Percentiles rank a stretch among this genome's conserved stretches.
Evolutionary conservation across 2,797 vertebrate species (phyloP).

Genomic region (Anguilla obscura): DNA sequence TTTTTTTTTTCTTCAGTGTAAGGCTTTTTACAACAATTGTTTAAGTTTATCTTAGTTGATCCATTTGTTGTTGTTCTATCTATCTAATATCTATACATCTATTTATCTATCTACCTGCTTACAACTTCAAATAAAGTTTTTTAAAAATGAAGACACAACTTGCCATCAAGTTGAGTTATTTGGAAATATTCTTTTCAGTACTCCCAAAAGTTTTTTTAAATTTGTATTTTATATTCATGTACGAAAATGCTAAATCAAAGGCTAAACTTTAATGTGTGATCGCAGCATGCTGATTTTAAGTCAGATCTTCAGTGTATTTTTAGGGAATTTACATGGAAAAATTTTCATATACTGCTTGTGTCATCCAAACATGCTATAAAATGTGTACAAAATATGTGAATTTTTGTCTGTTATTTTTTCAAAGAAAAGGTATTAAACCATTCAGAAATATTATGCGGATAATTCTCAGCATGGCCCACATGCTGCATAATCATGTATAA

Average conservation of each 20-base stretch:
- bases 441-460: background rate
- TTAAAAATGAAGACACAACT: background rate
- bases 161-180: background rate
- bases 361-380: background rate
- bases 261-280: background rate
- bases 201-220: background rate
- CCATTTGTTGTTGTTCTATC: background rate
- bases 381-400: too few relatives aligned
- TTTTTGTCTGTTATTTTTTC: background rate
- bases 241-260: background rate
- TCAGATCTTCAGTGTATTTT: background rate
- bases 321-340: background rate
- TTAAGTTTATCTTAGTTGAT: constrained; percentile 23
- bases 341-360: background rate
- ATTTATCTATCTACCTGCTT: background rate
- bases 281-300: background rate
- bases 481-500: background rate
- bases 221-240: background rate
- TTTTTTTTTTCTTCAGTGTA: constrained; percentile 31
- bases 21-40: constrained; percentile 28
- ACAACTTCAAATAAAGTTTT: background rate
- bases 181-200: background rate
- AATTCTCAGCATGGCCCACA: background rate
- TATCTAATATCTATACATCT: background rate
- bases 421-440: background rate